These are phyloP conservation scores for Perca flavescens DNA, from an alignment of 2,113 vertebrate species.

Conservation along the genomic window DNA sequence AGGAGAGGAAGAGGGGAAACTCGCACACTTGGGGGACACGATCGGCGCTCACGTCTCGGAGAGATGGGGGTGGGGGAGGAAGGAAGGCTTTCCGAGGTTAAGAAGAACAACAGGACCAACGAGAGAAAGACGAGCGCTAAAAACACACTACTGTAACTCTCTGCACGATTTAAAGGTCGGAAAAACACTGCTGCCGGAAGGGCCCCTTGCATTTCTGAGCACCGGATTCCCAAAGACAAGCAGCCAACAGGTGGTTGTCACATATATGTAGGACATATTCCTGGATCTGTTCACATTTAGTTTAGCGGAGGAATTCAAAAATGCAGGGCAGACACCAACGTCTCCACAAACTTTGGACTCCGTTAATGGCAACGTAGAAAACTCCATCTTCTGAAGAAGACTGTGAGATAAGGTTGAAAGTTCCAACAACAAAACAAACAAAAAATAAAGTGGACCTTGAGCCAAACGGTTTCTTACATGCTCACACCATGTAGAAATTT, in stretches of 20 bases:
- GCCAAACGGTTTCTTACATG: no score
- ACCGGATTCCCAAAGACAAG: neutral
- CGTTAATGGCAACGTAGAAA: no score
- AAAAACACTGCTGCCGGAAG: neutral
- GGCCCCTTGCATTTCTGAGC: neutral
- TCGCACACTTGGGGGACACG: slow-evolving; percentile 17
- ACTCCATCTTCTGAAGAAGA: no score
- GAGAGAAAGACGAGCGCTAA: neutral
- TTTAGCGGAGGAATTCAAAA: neutral
- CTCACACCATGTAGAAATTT: neutral
- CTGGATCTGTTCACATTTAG: neutral
- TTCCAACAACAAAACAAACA: no score
- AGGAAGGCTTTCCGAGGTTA: slow-evolving; percentile 20
- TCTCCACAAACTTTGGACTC: no score
- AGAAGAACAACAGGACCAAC: neutral
- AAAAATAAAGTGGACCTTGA: no score
- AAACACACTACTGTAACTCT: neutral
- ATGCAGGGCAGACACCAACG: no score
- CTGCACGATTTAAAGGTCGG: neutral
- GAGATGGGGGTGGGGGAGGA: slow-evolving; percentile 4
- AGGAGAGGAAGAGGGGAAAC: slow-evolving; percentile 24
- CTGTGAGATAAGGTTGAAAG: no score
- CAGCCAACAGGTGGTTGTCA: neutral
- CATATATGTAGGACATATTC: neutral
- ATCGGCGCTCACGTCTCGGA: slow-evolving; percentile 17